These are phyloP conservation scores for Apis florea DNA, from an alignment of 1,140 invertebrate genomes.

Conservation along the genomic window DNA sequence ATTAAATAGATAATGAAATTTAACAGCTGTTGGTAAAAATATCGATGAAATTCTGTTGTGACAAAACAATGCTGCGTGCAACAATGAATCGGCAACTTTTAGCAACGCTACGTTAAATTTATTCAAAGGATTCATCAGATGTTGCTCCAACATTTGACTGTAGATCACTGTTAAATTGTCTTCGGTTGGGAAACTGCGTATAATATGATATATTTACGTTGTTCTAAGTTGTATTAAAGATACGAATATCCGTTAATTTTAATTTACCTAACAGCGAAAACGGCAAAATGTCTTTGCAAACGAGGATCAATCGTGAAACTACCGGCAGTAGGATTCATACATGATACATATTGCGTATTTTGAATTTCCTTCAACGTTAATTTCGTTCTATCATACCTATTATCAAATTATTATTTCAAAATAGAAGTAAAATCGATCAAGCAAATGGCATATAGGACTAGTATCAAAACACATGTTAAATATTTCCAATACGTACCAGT, in stretches of 20 bases:
- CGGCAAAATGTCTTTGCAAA: constrained; percentile 95
- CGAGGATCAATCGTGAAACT: constrained; percentile 96
- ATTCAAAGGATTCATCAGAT: constrained; percentile 84
- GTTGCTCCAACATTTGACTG: constrained; percentile 89
- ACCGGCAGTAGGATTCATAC: constrained; percentile 98
- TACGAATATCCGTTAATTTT: neutral
- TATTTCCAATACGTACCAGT: constrained; percentile 84
- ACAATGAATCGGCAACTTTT: constrained; percentile 83
- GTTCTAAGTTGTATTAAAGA: too few relatives aligned
- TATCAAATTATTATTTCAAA: neutral
- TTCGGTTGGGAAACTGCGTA: constrained; percentile 88
- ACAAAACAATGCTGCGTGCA: constrained; percentile 87
- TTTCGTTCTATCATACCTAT: constrained; percentile 90
- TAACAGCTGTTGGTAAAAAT: constrained; percentile 95
- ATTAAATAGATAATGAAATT: constrained; percentile 98
- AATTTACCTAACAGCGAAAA: constrained; percentile 90
- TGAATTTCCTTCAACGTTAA: constrained; percentile 94
- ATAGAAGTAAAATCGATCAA: neutral
- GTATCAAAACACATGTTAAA: too few relatives aligned
- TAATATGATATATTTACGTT: too few relatives aligned
- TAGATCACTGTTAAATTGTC: constrained; percentile 93
- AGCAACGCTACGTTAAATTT: constrained; percentile 85
- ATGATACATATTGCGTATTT: constrained; percentile 96
- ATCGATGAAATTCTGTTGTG: constrained; percentile 88
- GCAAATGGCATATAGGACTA: too few relatives aligned